Evolutionary conservation across 2,888 invertebrate species (phyloP), one percentile per base, ranked within the genome.

Genomic region (Panopea generosa): DNA sequence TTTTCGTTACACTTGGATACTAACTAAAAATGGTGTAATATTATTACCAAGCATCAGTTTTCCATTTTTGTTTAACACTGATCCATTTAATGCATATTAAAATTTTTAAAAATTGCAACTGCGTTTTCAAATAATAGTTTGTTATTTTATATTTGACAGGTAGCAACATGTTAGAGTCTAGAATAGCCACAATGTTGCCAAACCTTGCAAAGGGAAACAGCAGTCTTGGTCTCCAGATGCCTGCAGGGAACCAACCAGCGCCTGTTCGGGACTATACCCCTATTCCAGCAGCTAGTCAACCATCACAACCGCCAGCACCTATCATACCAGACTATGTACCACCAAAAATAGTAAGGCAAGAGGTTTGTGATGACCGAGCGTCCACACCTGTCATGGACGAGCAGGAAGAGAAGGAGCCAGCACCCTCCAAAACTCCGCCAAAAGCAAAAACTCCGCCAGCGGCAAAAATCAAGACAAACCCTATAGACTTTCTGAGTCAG

Each of bases 361-460:
- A 11, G 81, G 70, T 77, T 43, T 80, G 79, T 33, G 87, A 86
- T 55, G 86, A 85, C 45, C 85, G 87, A 7, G 75, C 85, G 22
- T 84, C 87, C 11, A 90, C 90, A 0, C 90, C 90, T 1, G 89
- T 89, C 0, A 83, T 86, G 66, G 90, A 90, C 81, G 90, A 90
- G 67, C 84, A 80, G 18, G 84, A 84, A 22, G 77, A 70, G 16
- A 71, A 73, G 47, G 66, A 69, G 53, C 70, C 69, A 0, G 49
- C 77, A 11, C 81, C 83, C 20, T 16, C 67, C 27, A 70, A 70
- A 68, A 24, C 57, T 83, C 43, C 52, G 9, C 70, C 66, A 49
- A 40, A 40, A 7, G 20, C 45, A 22, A 40, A 16, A 18, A 52
- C 77, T 1, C 61, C 70, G 38, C 38, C 70, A 27, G 47, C 67